These are phyloP conservation scores for Chloroclysta siterata DNA, from an alignment of 2,888 invertebrate species.

Conservation along the genomic window DNA sequence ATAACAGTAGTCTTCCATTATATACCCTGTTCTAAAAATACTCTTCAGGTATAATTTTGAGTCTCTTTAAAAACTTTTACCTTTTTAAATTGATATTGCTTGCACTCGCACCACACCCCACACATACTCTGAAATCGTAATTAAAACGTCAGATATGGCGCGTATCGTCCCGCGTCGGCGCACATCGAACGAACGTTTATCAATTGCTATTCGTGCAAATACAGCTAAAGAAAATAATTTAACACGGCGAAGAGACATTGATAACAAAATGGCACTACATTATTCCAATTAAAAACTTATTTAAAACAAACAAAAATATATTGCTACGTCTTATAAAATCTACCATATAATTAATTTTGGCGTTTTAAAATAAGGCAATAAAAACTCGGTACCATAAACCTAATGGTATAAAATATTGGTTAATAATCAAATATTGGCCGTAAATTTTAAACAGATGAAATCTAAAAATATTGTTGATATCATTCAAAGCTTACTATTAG, in stretches of 20 bases:
- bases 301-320: slow-evolving; percentile 1
- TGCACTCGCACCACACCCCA: slow-evolving; percentile 44
- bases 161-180: slow-evolving; percentile 50
- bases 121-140: slow-evolving; percentile 70
- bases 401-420: not conserved
- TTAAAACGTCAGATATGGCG: slow-evolving; percentile 79
- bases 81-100: not conserved
- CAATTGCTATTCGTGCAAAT: slow-evolving; percentile 18
- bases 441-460: too few relatives aligned
- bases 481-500: too few relatives aligned
- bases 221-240: slow-evolving; percentile 6
- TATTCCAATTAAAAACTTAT: slow-evolving; percentile 8
- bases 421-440: too few relatives aligned
- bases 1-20: too few relatives aligned
- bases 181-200: slow-evolving; percentile 56
- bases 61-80: too few relatives aligned
- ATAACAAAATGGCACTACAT: slow-evolving; percentile 8
- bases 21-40: too few relatives aligned
- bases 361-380: too few relatives aligned
- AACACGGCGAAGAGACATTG: not conserved
- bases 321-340: too few relatives aligned
- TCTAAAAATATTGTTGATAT: too few relatives aligned
- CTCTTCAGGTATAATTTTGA: too few relatives aligned
- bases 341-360: too few relatives aligned
- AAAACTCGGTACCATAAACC: too few relatives aligned